Evolutionary conservation across 1,140 invertebrate species (phyloP).

Genomic region (Dreissena rostriformis): DNA sequence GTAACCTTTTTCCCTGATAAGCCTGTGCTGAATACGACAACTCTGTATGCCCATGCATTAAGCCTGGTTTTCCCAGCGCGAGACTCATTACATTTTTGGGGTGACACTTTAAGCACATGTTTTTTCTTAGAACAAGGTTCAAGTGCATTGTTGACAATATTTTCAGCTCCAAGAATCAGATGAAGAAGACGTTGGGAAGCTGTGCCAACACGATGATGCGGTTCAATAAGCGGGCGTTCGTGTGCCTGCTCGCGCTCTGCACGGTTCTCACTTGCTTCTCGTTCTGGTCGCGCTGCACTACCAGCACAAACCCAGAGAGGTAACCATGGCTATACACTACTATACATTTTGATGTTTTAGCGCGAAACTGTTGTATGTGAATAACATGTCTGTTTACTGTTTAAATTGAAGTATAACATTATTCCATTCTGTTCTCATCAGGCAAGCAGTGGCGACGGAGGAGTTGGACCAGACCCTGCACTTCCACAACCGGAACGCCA

Average conservation of each 20-base stretch:
- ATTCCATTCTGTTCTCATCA: too few relatives aligned
- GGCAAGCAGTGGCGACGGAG: background rate
- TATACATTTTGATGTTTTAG: background rate
- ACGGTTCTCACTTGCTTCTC: conserved; percentile 48
- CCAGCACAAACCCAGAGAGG: background rate
- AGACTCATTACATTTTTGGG: too few relatives aligned
- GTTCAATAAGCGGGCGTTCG: conserved; percentile 4
- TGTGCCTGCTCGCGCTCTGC: conserved; percentile 46
- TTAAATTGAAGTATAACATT: background rate
- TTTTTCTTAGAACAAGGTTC: too few relatives aligned
- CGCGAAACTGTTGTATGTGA: too few relatives aligned
- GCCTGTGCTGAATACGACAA: too few relatives aligned
- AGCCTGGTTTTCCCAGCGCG: too few relatives aligned
- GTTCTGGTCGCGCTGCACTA: conserved; percentile 52
- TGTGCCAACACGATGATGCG: conserved; percentile 18
- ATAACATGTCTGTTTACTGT: background rate
- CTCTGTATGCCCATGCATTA: too few relatives aligned
- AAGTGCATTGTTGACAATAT: too few relatives aligned
- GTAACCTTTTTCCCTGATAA: too few relatives aligned
- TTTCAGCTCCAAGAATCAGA: background rate
- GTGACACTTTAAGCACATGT: too few relatives aligned
- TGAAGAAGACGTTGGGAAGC: background rate
- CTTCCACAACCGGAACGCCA: conserved; percentile 41
- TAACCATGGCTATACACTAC: background rate
- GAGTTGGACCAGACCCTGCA: background rate